phyloP scores from a whole-genome alignment of 2,888 invertebrate species.

The Enchytraeus crypticus region DNA sequence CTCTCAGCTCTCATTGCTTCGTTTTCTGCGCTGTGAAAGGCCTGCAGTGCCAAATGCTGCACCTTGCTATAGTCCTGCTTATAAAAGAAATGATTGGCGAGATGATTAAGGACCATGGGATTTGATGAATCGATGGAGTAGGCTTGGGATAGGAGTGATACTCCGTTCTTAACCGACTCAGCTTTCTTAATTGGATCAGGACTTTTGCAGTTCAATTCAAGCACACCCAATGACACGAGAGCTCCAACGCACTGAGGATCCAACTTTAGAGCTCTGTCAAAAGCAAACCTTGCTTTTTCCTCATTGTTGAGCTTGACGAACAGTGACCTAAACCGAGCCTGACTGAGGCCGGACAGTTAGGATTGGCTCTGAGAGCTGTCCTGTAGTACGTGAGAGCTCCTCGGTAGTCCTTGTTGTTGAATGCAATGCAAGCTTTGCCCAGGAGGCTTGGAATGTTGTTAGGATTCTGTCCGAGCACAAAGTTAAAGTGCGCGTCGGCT shows the following conservation, averaged over 20 bases:
- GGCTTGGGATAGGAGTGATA: slow-evolving; percentile 89
- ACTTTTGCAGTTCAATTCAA: slow-evolving; percentile 80
- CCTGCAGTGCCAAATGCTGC: slow-evolving; percentile 88
- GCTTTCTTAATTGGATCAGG: too few relatives aligned
- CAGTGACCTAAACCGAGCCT: slow-evolving; percentile 97
- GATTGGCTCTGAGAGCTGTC: slow-evolving; percentile 89
- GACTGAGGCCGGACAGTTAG: slow-evolving; percentile 91
- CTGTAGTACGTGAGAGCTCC: slow-evolving; percentile 95
- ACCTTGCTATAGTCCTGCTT: slow-evolving; percentile 77
- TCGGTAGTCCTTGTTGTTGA: slow-evolving; percentile 85
- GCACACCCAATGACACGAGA: slow-evolving; percentile 83
- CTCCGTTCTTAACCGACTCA: slow-evolving; percentile 84
- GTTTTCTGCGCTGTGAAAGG: slow-evolving; percentile 96
- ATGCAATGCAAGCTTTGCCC: slow-evolving; percentile 97
- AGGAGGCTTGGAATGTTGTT: slow-evolving; percentile 92
- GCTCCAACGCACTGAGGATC: slow-evolving; percentile 93
- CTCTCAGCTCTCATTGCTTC: slow-evolving; percentile 98
- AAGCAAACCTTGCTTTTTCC: too few relatives aligned
- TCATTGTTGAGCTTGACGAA: too few relatives aligned
- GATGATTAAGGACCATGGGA: slow-evolving; percentile 96
- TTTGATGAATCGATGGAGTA: slow-evolving; percentile 94
- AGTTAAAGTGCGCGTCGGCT: slow-evolving; percentile 98
- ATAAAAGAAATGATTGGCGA: slow-evolving; percentile 99
- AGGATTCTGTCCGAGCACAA: slow-evolving; percentile 75
- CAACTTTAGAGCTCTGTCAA: slow-evolving; percentile 78